phyloP scores from a whole-genome alignment of 2,797 vertebrate species.

The Lutjanus campechanus region DNA sequence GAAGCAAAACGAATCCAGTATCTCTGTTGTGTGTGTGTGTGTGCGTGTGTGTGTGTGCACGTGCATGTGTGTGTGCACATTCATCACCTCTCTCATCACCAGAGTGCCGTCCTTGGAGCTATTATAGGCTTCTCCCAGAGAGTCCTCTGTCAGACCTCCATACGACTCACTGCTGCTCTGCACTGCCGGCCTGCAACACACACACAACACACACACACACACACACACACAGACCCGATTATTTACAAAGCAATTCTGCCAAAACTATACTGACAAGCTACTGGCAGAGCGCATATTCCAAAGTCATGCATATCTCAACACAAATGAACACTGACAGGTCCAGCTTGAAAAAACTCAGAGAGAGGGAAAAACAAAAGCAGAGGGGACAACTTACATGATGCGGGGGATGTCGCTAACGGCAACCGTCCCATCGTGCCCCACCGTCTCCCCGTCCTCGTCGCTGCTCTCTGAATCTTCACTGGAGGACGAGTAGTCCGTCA shows the following conservation, averaged over 20 bases:
- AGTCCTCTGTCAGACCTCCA: conserved; percentile 88
- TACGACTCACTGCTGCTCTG: conserved; percentile 90
- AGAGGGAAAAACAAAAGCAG: background rate
- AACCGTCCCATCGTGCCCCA: conserved; percentile 94
- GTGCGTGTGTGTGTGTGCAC: conserved; percentile 3
- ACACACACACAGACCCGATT: conserved; percentile 10
- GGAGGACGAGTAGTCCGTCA: conserved; percentile 98
- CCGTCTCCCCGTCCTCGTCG: conserved; percentile 93
- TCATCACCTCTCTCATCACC: conserved; percentile 94
- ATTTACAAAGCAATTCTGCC: conserved; percentile 47
- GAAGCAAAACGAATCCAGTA: background rate
- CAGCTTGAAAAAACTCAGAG: background rate
- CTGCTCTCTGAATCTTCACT: conserved; percentile 96
- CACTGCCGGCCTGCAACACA: conserved; percentile 88
- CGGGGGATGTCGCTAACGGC: conserved; percentile 97
- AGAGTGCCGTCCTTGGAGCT: conserved; percentile 95
- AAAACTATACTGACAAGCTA: conserved; percentile 41
- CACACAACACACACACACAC: conserved; percentile 31
- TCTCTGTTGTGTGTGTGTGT: background rate
- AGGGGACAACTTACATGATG: conserved; percentile 90
- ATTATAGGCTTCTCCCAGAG: conserved; percentile 90
- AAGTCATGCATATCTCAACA: conserved; percentile 14
- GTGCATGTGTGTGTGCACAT: background rate
- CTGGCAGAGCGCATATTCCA: conserved; percentile 44
- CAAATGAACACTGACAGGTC: conserved; percentile 43